phyloP scores from a whole-genome alignment of 2,797 vertebrate genomes.

The Columba guinea region DNA sequence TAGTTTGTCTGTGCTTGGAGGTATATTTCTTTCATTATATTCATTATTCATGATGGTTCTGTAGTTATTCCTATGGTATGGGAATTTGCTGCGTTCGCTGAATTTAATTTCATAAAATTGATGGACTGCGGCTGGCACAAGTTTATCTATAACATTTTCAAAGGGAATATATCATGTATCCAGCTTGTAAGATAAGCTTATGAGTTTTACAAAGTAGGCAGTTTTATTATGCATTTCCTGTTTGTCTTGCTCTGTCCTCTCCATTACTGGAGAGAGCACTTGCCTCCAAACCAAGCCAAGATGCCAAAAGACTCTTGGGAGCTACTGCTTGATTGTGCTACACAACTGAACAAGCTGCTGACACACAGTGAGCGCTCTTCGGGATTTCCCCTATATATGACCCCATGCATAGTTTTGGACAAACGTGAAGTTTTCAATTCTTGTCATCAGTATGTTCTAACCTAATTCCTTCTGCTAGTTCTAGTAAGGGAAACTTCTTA shows the following conservation, averaged over 20 bases:
- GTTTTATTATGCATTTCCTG: constrained; percentile 7
- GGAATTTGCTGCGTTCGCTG: constrained; percentile 67
- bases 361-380: background rate
- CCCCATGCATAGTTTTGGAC: background rate
- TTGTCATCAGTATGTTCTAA: background rate
- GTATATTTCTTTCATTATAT: constrained; percentile 59
- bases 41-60: constrained; percentile 50
- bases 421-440: background rate
- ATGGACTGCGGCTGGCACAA: constrained; percentile 45
- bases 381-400: background rate
- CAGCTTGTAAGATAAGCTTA: constrained; percentile 8
- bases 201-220: constrained; percentile 4
- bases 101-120: constrained; percentile 59
- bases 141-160: constrained; percentile 45
- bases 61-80: constrained; percentile 40
- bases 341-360: background rate
- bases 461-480: background rate
- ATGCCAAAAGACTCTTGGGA: background rate
- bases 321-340: background rate
- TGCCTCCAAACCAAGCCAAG: background rate
- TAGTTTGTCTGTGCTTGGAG: constrained; percentile 29
- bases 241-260: background rate
- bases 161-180: constrained; percentile 25
- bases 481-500: background rate
- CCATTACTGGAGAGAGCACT: background rate